These are phyloP conservation scores for Cephus pulcher DNA, from an alignment of 2,888 invertebrate species.

Conservation along the genomic window DNA sequence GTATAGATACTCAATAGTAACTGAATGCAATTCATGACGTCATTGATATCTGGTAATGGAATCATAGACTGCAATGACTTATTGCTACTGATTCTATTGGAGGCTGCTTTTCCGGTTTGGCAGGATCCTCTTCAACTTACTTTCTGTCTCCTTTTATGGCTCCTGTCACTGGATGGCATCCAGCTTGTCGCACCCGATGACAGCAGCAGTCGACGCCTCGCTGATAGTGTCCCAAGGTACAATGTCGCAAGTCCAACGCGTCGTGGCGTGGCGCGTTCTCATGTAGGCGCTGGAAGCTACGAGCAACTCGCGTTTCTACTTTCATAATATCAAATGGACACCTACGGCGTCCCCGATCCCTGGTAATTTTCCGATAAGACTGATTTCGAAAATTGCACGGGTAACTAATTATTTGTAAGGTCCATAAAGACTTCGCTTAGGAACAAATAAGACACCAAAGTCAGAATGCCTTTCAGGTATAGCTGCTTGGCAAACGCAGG, in stretches of 20 bases:
- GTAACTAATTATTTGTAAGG: not conserved
- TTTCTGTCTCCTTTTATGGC: not conserved
- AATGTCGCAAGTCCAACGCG: not conserved
- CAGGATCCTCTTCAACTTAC: not conserved
- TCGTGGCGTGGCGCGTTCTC: too few relatives aligned
- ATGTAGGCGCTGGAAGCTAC: too few relatives aligned
- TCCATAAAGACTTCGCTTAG: not conserved
- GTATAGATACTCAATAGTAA: not conserved
- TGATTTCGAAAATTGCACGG: not conserved
- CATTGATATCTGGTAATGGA: not conserved
- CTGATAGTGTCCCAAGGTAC: not conserved
- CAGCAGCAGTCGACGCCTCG: not conserved
- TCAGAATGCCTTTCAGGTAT: not conserved
- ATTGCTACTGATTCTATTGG: not conserved
- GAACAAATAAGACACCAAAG: not conserved
- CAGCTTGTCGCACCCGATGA: not conserved
- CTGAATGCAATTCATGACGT: not conserved
- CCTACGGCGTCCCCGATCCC: not conserved
- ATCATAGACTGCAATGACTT: not conserved
- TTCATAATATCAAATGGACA: not conserved
- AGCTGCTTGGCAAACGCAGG: not conserved
- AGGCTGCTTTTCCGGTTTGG: not conserved
- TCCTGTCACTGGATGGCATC: not conserved
- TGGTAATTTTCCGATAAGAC: not conserved
- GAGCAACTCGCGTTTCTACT: too few relatives aligned